Percentiles rank a stretch among this genome's conserved stretches.
These are phyloP conservation scores for Nymphalis io DNA, from an alignment of 1,140 invertebrate species.

Conservation along the genomic window DNA sequence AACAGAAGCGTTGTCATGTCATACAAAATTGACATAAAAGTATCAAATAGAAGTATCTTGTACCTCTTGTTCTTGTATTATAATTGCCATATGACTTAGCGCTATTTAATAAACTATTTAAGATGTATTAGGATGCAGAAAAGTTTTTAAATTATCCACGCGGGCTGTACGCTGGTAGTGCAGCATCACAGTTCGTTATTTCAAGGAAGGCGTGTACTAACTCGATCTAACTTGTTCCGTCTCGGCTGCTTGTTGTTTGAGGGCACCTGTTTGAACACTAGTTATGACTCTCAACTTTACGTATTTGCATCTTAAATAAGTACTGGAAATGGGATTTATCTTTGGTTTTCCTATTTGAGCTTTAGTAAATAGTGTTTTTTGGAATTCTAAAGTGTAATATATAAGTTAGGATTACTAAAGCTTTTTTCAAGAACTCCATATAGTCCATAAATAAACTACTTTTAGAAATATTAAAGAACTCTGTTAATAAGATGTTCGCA, in stretches of 20 bases:
- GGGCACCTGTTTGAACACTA: slow-evolving; percentile 8
- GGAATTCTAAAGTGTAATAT: too few relatives aligned
- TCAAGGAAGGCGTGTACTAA: slow-evolving; percentile 5
- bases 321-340: not conserved
- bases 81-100: not conserved
- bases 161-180: not conserved
- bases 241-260: slow-evolving; percentile 1
- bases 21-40: too few relatives aligned
- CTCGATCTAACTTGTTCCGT: slow-evolving; percentile 4
- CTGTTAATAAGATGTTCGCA: too few relatives aligned
- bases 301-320: not conserved
- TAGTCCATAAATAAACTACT: too few relatives aligned
- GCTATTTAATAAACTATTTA: slow-evolving; percentile 4
- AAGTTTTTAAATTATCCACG: slow-evolving; percentile 9
- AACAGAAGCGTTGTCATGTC: too few relatives aligned
- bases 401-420: too few relatives aligned
- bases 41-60: too few relatives aligned
- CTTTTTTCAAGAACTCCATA: too few relatives aligned
- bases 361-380: too few relatives aligned
- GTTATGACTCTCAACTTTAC: slow-evolving; percentile 3
- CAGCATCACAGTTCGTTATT: slow-evolving; percentile 4
- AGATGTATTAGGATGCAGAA: not conserved
- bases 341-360: too few relatives aligned
- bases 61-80: too few relatives aligned
- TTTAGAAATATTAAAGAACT: too few relatives aligned